Evolutionary conservation across 2,797 vertebrate species (phyloP).

Genomic region (Phaenicophaeus curvirostris): DNA sequence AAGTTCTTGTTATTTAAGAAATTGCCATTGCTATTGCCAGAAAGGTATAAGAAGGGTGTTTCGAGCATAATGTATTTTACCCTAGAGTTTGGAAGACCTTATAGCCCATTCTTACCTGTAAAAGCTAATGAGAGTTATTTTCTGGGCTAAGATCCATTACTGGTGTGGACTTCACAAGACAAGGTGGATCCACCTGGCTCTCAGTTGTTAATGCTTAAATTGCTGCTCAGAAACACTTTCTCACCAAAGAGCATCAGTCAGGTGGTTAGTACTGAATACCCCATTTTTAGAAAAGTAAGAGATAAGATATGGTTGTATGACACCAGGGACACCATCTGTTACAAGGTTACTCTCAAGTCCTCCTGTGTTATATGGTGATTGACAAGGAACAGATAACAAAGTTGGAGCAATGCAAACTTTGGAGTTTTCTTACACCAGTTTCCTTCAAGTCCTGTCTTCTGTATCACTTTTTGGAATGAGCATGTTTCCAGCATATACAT

Average conservation of each 20-base stretch:
- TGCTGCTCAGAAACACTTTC: background rate
- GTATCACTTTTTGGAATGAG: background rate
- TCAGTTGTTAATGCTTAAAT: background rate
- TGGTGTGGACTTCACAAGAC: background rate
- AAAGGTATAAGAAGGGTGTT: background rate
- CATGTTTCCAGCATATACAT: background rate
- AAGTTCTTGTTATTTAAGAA: background rate
- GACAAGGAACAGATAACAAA: background rate
- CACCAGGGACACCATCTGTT: background rate
- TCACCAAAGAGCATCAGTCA: background rate
- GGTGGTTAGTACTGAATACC: background rate
- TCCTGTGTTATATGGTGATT: background rate
- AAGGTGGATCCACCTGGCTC: background rate
- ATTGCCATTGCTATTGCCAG: background rate
- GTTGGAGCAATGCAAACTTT: background rate
- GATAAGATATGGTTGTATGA: fast-evolving
- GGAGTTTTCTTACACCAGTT: background rate
- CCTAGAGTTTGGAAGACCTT: background rate
- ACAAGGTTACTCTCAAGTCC: background rate
- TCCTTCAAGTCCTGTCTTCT: background rate
- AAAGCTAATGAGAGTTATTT: background rate
- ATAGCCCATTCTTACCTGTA: background rate
- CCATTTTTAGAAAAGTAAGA: background rate
- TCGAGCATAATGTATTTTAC: background rate
- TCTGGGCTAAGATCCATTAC: background rate